These are phyloP conservation scores for Orchestia grillus DNA, from an alignment of 1,140 invertebrate species.

Conservation along the genomic window DNA sequence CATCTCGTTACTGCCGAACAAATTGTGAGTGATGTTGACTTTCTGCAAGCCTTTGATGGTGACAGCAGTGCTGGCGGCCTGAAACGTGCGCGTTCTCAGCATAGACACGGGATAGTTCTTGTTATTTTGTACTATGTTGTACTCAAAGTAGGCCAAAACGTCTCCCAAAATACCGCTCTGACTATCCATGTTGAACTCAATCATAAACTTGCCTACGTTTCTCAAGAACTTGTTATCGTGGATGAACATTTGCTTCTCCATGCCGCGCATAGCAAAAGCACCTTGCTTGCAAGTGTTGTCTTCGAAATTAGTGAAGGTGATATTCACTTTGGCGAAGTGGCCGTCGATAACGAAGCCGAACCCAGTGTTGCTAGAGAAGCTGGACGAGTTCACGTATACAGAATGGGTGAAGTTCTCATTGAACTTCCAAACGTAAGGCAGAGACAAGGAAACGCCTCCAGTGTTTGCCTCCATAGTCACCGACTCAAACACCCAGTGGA, in stretches of 20 bases:
- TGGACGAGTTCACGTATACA: constrained; percentile 87
- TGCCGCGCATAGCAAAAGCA: constrained; percentile 88
- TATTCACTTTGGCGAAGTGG: constrained; percentile 83
- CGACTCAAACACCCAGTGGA: constrained; percentile 92
- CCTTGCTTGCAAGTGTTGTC: constrained; percentile 88
- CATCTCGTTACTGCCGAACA: constrained; percentile 86
- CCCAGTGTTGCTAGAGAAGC: constrained; percentile 86
- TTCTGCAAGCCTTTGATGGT: constrained; percentile 95
- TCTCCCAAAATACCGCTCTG: constrained; percentile 93
- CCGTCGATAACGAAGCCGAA: constrained; percentile 90
- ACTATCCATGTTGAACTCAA: constrained; percentile 90
- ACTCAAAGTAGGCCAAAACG: constrained; percentile 83
- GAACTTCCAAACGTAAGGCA: constrained; percentile 96
- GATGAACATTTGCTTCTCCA: constrained; percentile 94
- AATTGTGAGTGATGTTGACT: constrained; percentile 89
- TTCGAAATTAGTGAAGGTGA: constrained; percentile 87
- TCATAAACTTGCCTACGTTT: constrained; percentile 88
- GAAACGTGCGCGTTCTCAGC: constrained; percentile 71
- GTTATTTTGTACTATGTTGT: constrained; percentile 86
- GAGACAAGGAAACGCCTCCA: constrained; percentile 83
- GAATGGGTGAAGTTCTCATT: constrained; percentile 95
- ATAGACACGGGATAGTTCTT: constrained; percentile 70
- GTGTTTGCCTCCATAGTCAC: constrained; percentile 88
- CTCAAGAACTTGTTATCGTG: constrained; percentile 81
- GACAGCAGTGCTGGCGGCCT: constrained; percentile 84